Evolutionary conservation across 2,797 vertebrate genomes (phyloP), one percentile per base, ranked within the genome.

Genomic region (Lacerta agilis): DNA sequence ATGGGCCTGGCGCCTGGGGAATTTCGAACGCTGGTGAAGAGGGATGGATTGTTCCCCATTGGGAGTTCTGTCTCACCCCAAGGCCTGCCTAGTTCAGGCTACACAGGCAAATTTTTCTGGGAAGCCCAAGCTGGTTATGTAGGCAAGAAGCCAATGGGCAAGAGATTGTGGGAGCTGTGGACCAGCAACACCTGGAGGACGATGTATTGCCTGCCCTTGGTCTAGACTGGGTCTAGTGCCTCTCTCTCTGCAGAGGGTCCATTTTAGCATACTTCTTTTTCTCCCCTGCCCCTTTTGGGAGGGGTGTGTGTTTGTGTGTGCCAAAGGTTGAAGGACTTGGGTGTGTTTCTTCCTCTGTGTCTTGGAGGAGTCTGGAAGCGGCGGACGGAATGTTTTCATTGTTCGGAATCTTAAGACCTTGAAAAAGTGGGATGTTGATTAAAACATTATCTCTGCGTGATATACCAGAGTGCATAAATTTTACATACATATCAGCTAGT

Each of bases 391-490:
- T 94, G 93, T 92, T 94, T 95, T 90, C 79, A 64, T 87, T 90
- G 89, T 90, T 95, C 79, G 77, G 92, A 95, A 94, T 96, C 96
- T 95, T 81, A 72, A 72, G 13, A 45, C 23, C 55, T 23, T 92
- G 92, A 83, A 88, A 90, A 94, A 92, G 89, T 61, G 82, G 93
- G 94, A 92, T 95, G 96, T 95, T 96, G 97, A 97, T 97, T 97
- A 97, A 97, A 97, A 97, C 96, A 97, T 97, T 96, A 96, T 96
- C 97, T 97, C 96, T 95, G 95, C 94, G 93, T 96, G 96, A 96
- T 97, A 95, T 96, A 96, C 96, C 95, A 97, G 95, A 97, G 96
- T 96, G 96, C 96, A 97, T 97, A 97, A 96, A 97, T 97, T 97
- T 97, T 97, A 96, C 96, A 96, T 96, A 97, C 95, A 95, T 85